These are phyloP conservation scores for Seriola dumerili DNA, from an alignment of 2,113 vertebrate species.

Conservation along the genomic window DNA sequence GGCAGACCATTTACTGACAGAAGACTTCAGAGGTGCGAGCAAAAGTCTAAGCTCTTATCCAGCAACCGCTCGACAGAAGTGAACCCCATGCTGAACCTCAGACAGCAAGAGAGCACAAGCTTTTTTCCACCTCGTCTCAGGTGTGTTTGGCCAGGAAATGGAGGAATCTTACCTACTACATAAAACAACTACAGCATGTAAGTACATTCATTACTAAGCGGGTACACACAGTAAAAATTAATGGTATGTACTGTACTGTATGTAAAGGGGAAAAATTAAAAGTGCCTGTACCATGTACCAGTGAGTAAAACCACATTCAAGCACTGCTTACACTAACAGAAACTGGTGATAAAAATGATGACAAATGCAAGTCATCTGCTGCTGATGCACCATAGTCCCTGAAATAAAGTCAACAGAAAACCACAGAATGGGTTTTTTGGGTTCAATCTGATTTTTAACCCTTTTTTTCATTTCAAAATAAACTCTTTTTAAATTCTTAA, in stretches of 20 bases:
- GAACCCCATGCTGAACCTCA: not conserved
- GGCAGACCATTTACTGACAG: conserved; percentile 32
- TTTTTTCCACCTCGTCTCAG: not conserved
- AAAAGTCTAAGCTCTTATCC: conserved; percentile 31
- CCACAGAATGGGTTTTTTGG: not conserved
- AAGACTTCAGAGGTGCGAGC: conserved; percentile 43
- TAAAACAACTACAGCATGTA: not conserved
- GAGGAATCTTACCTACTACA: not conserved
- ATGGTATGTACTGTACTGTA: not conserved
- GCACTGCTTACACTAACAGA: not conserved
- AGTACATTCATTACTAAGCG: not conserved
- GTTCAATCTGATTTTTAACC: not conserved
- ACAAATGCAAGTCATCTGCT: not conserved
- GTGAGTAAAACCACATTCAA: not conserved
- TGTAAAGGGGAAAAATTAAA: no score
- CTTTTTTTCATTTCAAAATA: not conserved
- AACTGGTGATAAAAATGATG: not conserved
- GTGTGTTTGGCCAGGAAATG: not conserved
- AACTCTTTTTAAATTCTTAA: not conserved
- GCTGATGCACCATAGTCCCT: not conserved
- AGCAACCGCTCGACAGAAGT: conserved; percentile 5
- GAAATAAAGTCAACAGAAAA: not conserved
- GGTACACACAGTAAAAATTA: not conserved
- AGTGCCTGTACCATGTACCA: no score
- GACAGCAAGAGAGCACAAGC: conserved; percentile 1